phyloP scores from a whole-genome alignment of 37 sponge, comb jelly and placozoan species.

The Tethya wilhelma region DNA sequence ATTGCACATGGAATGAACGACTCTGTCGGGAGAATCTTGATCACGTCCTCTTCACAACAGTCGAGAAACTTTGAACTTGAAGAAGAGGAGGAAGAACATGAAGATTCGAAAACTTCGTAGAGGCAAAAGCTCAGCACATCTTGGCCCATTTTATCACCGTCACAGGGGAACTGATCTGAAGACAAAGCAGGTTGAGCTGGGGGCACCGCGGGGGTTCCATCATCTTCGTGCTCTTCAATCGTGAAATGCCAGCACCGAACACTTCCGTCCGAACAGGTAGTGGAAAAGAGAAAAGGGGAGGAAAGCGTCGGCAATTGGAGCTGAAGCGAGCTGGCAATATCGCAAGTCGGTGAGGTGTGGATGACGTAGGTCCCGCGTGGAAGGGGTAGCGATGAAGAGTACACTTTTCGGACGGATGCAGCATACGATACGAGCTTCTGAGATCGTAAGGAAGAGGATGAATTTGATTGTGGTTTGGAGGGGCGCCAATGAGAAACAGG shows the following conservation, averaged over 20 bases:
- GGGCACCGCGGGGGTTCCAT: too few relatives aligned
- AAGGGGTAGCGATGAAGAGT: slow-evolving; percentile 47
- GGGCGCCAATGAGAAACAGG: background rate
- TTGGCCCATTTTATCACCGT: background rate
- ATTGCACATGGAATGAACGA: slow-evolving; percentile 49
- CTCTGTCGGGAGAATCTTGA: slow-evolving; percentile 24
- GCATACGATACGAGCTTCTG: slow-evolving; percentile 3
- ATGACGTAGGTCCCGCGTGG: slow-evolving; percentile 40
- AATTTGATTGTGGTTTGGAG: background rate
- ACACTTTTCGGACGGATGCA: slow-evolving; percentile 38
- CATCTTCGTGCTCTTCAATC: too few relatives aligned
- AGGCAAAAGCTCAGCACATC: slow-evolving; percentile 18
- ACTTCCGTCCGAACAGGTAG: slow-evolving; percentile 73
- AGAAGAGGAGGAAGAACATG: background rate
- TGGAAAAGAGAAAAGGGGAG: slow-evolving; percentile 81
- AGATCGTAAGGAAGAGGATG: background rate
- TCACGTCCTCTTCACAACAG: slow-evolving; percentile 11
- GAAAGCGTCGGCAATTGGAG: slow-evolving; percentile 59
- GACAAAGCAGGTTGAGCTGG: background rate
- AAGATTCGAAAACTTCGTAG: slow-evolving; percentile 56
- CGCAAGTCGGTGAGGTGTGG: slow-evolving; percentile 47
- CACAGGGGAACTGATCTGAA: background rate
- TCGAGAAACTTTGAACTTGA: slow-evolving; percentile 8
- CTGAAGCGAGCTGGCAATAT: slow-evolving; percentile 58
- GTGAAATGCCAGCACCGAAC: slow-evolving; percentile 71